Conservation (phyloP, 2,113 vertebrate genomes). For the Aleadryas rufinucha region DNA sequence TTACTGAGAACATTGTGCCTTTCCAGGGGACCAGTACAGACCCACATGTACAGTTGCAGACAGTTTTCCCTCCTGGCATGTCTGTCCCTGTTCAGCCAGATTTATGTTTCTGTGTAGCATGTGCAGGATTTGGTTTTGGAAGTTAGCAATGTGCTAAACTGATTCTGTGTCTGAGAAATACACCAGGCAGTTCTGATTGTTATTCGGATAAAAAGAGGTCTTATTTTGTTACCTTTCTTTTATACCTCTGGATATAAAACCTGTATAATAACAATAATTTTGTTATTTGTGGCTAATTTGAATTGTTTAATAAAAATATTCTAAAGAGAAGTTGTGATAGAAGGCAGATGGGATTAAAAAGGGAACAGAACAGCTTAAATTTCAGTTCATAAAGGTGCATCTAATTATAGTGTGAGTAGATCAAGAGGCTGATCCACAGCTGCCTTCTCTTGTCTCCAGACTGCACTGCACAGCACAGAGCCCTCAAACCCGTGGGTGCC, state of each 20-base stretch:
- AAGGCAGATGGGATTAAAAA: not conserved
- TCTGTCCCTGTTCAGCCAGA: not conserved
- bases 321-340: not conserved
- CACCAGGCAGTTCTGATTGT: not conserved
- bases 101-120: not conserved
- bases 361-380: not conserved
- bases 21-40: not conserved
- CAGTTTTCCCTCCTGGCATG: not conserved
- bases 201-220: not conserved
- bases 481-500: not conserved
- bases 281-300: not conserved
- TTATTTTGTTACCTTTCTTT: not conserved
- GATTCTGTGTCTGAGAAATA: not conserved
- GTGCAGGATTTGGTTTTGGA: not conserved
- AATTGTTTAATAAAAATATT: not conserved
- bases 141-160: not conserved
- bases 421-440: constrained; percentile 6
- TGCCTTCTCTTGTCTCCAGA: not conserved
- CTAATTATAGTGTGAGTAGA: constrained; percentile 12
- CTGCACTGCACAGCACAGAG: not conserved
- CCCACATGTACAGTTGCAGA: fast-evolving
- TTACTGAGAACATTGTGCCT: not conserved
- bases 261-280: not conserved
- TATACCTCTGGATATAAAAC: not conserved
- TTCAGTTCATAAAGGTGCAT: constrained; percentile 2